Evolutionary conservation across 2,113 vertebrate species (phyloP).

Genomic region (Cryptomyrus ogoouensis): DNA sequence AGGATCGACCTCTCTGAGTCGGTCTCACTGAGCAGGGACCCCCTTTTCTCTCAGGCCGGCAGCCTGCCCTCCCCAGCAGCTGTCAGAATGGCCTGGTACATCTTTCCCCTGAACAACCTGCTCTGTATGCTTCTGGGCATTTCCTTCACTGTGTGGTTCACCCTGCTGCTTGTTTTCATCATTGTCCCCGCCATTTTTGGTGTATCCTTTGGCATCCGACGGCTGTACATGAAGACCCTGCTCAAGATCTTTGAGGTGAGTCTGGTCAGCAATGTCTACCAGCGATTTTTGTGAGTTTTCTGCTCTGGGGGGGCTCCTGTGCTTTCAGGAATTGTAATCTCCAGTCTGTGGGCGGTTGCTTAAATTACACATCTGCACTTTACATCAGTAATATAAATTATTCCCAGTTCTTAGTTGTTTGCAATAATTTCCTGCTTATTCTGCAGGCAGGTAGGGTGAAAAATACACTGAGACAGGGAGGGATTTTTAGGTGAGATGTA

Average conservation of each 20-base stretch:
- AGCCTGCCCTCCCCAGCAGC: not conserved
- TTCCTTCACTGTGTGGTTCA: slow-evolving; percentile 78
- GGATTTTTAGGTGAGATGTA: not conserved
- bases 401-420: not conserved
- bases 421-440: not conserved
- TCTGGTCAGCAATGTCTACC: not conserved
- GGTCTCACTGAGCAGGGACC: not conserved
- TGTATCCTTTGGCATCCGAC: slow-evolving; percentile 79
- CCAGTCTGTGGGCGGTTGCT: not conserved
- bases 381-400: not conserved
- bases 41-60: not conserved
- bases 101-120: slow-evolving; percentile 67
- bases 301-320: not conserved
- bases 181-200: slow-evolving; percentile 83
- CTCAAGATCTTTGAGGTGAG: slow-evolving; percentile 81
- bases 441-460: not conserved
- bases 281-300: not conserved
- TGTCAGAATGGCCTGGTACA: slow-evolving; percentile 46
- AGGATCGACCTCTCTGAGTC: not conserved
- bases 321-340: not conserved
- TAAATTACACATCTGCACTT: not conserved
- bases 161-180: slow-evolving; percentile 78
- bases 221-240: slow-evolving; percentile 81
- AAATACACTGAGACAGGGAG: not conserved
- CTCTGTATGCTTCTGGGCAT: slow-evolving; percentile 77